Evolutionary conservation across 53 echinoderm and acorn worm genomes (phyloP).

Genomic region (Patiria pectinifera): DNA sequence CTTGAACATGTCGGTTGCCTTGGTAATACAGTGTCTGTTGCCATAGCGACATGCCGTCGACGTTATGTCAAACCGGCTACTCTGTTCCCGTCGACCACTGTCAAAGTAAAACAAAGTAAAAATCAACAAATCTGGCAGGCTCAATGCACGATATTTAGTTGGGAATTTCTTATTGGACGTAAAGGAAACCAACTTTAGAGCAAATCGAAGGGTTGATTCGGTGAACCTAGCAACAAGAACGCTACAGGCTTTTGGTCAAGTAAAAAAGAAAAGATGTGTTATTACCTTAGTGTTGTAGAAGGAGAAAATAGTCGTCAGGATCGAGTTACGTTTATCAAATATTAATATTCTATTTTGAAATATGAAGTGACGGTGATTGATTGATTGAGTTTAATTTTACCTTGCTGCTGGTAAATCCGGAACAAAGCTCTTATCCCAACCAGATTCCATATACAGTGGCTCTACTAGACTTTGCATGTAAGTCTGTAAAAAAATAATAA

Average conservation of each 20-base stretch:
- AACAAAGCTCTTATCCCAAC: constrained; percentile 73
- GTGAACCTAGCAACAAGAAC: no score
- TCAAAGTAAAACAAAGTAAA: background rate
- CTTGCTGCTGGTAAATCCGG: background rate
- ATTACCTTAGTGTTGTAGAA: no score
- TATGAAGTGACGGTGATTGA: no score
- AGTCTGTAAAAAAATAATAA: constrained; percentile 50
- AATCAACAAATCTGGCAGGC: background rate
- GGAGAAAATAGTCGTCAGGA: no score
- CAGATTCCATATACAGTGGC: constrained; percentile 78
- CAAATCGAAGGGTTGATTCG: no score
- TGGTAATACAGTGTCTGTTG: constrained; percentile 63
- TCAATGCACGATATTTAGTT: background rate
- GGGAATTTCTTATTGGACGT: no score
- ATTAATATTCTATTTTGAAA: no score
- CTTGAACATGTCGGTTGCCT: constrained; percentile 68
- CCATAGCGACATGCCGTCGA: constrained; percentile 75
- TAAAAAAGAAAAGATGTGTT: no score
- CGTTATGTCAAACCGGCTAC: constrained; percentile 59
- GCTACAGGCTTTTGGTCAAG: no score
- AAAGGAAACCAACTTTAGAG: no score
- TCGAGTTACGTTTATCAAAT: no score
- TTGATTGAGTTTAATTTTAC: background rate
- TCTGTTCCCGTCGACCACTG: background rate
- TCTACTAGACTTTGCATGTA: constrained; percentile 80